phyloP scores from a whole-genome alignment of 30 jellyfish, hydroid and myxozoan genomes.

The Morbakka virulenta region DNA sequence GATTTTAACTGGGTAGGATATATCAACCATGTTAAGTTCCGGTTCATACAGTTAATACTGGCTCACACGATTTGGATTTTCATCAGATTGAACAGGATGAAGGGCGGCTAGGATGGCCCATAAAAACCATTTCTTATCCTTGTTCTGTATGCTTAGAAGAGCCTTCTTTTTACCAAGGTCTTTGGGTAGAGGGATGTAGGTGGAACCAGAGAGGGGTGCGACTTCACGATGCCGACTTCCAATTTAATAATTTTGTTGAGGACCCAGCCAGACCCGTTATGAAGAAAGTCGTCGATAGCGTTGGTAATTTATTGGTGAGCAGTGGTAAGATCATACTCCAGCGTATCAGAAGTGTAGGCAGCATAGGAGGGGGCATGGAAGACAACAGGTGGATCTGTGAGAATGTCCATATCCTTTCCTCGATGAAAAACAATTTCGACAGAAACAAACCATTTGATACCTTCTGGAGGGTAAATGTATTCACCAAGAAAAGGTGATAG shows the following conservation, averaged over 20 bases:
- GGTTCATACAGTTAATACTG: not conserved
- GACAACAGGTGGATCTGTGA: not conserved
- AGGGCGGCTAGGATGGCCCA: not conserved
- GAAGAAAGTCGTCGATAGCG: not conserved
- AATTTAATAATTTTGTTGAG: not conserved
- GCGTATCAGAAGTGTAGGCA: not conserved
- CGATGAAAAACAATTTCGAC: not conserved
- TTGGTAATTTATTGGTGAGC: not conserved
- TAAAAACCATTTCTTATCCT: not conserved
- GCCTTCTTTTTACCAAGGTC: conserved; percentile 1
- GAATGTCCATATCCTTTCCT: not conserved
- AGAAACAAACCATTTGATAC: not conserved
- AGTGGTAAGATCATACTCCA: not conserved
- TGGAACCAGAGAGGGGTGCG: conserved; percentile 32
- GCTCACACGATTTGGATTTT: not conserved
- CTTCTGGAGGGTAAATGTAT: not conserved
- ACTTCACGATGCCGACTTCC: not conserved
- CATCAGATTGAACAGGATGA: not conserved
- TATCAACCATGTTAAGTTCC: not conserved
- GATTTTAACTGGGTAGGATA: too few relatives aligned
- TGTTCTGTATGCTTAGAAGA: not conserved
- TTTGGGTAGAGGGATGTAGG: conserved; percentile 37
- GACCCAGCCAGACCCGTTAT: not conserved
- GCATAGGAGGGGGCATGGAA: not conserved
- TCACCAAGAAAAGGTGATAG: not conserved